Evolutionary conservation across 2,888 invertebrate species (phyloP), one percentile per base, ranked within the genome.

Genomic region (Cyclophora punctaria): DNA sequence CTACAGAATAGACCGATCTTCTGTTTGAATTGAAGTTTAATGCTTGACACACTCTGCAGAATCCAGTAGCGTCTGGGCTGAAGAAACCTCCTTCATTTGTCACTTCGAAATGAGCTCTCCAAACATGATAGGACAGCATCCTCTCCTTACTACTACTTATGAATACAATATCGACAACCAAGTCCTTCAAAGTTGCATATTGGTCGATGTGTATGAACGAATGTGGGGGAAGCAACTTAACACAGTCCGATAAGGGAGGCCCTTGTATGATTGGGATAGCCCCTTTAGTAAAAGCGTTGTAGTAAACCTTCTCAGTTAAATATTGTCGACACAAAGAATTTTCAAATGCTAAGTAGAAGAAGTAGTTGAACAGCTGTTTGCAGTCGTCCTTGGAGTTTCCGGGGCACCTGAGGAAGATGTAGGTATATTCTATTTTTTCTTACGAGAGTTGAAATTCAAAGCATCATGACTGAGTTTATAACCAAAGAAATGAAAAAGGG

Each of bases 321-420:
- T 92, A 92, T 61, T 91, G 90, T 5, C 80, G 75, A 63, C 92
- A 92, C 57, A 90, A 88, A 1, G 90, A 89, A 64, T 91, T 92
- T 66, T 92, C 92, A 57, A 92, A 91, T 0, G 91, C 83, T n/a
- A 92, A 66, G 59, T 91, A 91, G 67, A 92, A 92, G 57, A 91
- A 83, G 69, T 91, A 92, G 2, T 76, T 61, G 4, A 76, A 66
- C 5, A 91, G 67, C 3, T 65, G 56, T 1, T 75, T 67, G 58
- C 92, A 92, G 64, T 92, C 91, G 4, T 43, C 20, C 6, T 47
- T 41, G 34, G 34, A 46, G 6, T 44, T 6, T 2, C 48, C 49
- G 4, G 55, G 52, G 35, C 55, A 55, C 41, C 55, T 55, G 47
- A 44, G 49, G 51, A 7, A 50, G 20, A 20, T 20, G 20, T 20